A percentile compares a stretch with the other conserved stretches of the same genome.
Evolutionary conservation across 2,113 vertebrate genomes (phyloP).

Genomic region (Capra hircus): DNA sequence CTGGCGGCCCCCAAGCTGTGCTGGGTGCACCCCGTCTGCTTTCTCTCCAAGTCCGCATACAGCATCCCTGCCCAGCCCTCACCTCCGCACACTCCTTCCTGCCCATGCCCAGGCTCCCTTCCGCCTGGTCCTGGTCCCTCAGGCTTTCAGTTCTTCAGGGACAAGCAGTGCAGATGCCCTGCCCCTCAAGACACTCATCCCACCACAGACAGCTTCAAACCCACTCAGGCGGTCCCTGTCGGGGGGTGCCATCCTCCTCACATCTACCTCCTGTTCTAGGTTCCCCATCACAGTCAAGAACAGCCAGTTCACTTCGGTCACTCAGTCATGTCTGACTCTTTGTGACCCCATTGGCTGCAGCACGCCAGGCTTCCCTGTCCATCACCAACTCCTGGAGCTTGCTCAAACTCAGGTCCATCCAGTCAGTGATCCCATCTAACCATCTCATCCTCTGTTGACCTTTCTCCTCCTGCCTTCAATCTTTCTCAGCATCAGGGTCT

Average conservation of each 20-base stretch:
- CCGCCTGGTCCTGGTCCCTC: background rate
- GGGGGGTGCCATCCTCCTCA: background rate
- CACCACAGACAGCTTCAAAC: background rate
- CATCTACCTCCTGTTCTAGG: background rate
- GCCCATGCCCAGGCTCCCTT: background rate
- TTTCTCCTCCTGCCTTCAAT: background rate
- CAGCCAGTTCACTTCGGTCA: background rate
- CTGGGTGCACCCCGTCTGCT: accelerated
- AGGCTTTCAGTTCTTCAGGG: background rate
- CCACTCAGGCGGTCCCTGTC: background rate
- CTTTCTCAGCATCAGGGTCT: background rate
- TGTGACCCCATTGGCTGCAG: background rate
- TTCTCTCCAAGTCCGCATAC: background rate
- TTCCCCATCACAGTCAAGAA: background rate
- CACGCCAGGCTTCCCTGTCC: background rate
- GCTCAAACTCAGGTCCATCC: background rate
- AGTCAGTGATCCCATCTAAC: background rate
- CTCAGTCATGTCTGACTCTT: background rate
- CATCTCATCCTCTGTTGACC: background rate
- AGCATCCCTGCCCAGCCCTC: background rate
- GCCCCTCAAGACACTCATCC: background rate
- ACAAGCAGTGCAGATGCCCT: background rate
- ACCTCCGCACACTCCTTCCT: background rate
- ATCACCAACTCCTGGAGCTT: background rate
- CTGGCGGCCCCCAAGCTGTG: background rate